These are phyloP conservation scores for Ciconia maguari DNA, from an alignment of 2,113 vertebrate genomes.

Conservation along the genomic window DNA sequence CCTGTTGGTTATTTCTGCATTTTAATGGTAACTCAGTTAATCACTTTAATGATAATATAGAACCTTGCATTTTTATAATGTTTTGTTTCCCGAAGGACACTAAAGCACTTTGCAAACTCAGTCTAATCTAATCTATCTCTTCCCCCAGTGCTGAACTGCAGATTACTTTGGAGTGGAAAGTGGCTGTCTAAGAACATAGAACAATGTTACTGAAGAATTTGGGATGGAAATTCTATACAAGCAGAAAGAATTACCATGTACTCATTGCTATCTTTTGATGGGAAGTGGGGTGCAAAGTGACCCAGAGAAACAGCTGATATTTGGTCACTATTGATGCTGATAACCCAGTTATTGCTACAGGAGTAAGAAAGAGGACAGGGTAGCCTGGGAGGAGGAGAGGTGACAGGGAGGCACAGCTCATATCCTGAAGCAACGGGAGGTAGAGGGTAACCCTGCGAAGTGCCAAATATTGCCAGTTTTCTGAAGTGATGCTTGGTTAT, in stretches of 20 bases:
- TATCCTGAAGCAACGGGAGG: neutral
- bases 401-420: neutral
- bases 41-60: constrained; percentile 7
- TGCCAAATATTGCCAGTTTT: neutral
- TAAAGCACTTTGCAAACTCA: neutral
- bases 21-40: neutral
- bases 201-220: neutral
- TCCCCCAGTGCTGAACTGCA: neutral
- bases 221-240: neutral
- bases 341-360: neutral
- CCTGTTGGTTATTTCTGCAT: neutral
- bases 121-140: neutral
- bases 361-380: neutral
- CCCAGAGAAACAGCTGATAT: neutral
- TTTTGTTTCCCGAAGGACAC: neutral
- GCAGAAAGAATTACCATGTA: neutral
- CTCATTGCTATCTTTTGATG: neutral
- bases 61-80: neutral
- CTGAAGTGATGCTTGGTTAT: neutral
- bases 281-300: neutral
- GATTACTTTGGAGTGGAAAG: neutral
- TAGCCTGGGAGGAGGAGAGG: neutral
- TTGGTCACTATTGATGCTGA: neutral
- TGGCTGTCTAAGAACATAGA: neutral
- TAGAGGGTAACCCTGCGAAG: neutral